Evolutionary conservation across 1,140 invertebrate species (phyloP).

Genomic region (Solenopsis fugax): DNA sequence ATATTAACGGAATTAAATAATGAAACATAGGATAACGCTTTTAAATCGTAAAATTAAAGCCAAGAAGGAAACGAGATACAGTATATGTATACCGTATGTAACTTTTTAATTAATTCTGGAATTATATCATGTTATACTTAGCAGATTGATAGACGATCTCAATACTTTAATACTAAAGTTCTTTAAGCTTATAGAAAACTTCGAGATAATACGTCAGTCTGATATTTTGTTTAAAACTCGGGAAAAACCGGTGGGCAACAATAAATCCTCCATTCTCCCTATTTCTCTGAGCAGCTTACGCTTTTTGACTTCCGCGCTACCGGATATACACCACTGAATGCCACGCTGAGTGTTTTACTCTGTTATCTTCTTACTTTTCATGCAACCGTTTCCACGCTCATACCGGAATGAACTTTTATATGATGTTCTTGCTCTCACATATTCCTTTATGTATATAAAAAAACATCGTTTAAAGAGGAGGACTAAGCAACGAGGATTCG

Average conservation of each 20-base stretch:
- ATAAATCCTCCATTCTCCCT: slow-evolving; percentile 70
- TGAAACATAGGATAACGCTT: background rate
- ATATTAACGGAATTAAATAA: slow-evolving; percentile 9
- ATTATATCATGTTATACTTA: background rate
- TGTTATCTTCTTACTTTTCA: slow-evolving; percentile 78
- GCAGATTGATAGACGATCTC: slow-evolving; percentile 32
- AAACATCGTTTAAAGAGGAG: background rate
- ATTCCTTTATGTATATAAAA: slow-evolving; percentile 17
- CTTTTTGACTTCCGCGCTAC: slow-evolving; percentile 75
- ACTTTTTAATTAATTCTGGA: background rate
- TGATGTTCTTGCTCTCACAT: slow-evolving; percentile 38
- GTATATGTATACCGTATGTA: background rate
- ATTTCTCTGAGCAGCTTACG: slow-evolving; percentile 71
- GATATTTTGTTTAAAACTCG: slow-evolving; percentile 63
- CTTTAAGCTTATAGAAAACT: slow-evolving; percentile 49
- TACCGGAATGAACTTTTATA: slow-evolving; percentile 52
- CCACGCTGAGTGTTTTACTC: slow-evolving; percentile 77
- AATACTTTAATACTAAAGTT: slow-evolving; percentile 52
- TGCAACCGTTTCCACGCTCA: slow-evolving; percentile 65
- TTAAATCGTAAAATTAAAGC: background rate
- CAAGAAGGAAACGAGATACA: background rate
- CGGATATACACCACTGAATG: slow-evolving; percentile 66
- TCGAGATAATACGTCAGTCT: slow-evolving; percentile 11
- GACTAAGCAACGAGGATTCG: background rate
- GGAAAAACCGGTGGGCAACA: slow-evolving; percentile 68